Evolutionary conservation across 2,888 invertebrate species (phyloP), one percentile per base, ranked within the genome.

Genomic region (Cremastinae sp.): DNA sequence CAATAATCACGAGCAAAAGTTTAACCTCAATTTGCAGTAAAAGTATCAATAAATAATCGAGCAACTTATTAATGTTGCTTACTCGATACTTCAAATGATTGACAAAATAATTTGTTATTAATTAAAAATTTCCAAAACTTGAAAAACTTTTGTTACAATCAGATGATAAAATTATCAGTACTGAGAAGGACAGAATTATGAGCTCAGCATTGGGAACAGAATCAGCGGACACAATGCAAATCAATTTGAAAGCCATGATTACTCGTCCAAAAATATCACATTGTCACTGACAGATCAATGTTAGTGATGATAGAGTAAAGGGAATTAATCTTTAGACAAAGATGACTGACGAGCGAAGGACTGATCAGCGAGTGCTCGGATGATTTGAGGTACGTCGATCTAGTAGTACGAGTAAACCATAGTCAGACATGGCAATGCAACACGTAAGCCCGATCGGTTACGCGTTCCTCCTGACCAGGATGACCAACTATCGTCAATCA

Each of bases 401-500:
- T n/a, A 72, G 75, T 72, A 62, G 68, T 75, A 58, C 68, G 18
- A 39, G 66, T 68, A 55, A 12, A 22, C 49, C 49, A 16, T 45
- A 49, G 71, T 61, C 66, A 62, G 66, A 68, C 56, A 37, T 62
- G 35, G 37, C 28, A 28, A 62, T n/a, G 45, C 49, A 45, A 9
- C 62, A 18, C 56, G 43, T n/a, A 28, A 22, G n/a, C 10, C 18
- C 14, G n/a, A 39, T 20, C 18, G 61, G 55, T 7, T 14, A 39
- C 58, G 16, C 35, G 43, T 12, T 53, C 41, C 12, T 14, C 16
- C 55, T 61, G 18, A 18, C 43, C 61, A 39, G 70, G 61, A 75
- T 72, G 56, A 55, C 55, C 56, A 62, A 16, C 66, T 49, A 53
- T 59, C 64, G 65, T 75, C 59, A 65, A 65, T 70, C 56, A 55